phyloP scores from a whole-genome alignment of 1,140 invertebrate genomes.

The Papilio helenus region DNA sequence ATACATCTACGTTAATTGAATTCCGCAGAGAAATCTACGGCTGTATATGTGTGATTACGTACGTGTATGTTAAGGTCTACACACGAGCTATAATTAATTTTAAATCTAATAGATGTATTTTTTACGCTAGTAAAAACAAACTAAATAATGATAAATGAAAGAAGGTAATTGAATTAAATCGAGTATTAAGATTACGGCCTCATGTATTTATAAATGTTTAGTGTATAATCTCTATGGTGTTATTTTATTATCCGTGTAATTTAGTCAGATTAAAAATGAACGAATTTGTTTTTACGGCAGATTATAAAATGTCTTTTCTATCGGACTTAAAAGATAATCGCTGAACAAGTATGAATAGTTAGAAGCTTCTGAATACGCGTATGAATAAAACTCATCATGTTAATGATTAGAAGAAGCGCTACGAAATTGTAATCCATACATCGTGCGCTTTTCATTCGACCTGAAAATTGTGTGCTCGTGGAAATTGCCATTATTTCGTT shows the following conservation, averaged over 20 bases:
- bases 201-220: neutral
- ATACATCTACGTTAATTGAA: neutral
- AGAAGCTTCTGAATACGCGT: neutral
- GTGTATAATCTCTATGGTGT: no score
- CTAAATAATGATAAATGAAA: neutral
- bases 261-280: neutral
- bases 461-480: conserved; percentile 38
- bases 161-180: no score
- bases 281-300: neutral
- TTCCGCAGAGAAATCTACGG: neutral
- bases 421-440: conserved; percentile 27
- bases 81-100: neutral
- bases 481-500: conserved; percentile 39
- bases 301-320: neutral
- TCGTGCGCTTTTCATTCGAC: conserved; percentile 31
- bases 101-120: no score
- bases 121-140: no score
- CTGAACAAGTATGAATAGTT: neutral
- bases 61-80: neutral
- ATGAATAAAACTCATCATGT: conserved; percentile 25
- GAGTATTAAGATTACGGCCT: neutral
- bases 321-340: neutral
- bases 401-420: conserved; percentile 24
- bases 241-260: no score
- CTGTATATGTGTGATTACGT: neutral